These are phyloP conservation scores for Idaea straminata DNA, from an alignment of 2,888 invertebrate species.

Conservation along the genomic window DNA sequence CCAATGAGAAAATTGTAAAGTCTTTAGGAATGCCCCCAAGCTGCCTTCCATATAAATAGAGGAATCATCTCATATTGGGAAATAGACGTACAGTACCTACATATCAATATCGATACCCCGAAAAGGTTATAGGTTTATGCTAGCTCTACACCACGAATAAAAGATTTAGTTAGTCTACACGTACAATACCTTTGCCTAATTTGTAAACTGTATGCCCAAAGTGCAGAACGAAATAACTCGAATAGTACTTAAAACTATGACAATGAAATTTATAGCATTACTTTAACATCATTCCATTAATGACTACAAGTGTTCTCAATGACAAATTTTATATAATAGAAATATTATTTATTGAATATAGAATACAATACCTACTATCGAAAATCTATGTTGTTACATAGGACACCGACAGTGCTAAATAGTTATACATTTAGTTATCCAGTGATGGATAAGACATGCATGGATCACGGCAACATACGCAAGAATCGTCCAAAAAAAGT, in stretches of 20 bases:
- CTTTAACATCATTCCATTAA: constrained; percentile 69
- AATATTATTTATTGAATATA: constrained; percentile 78
- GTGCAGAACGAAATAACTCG: constrained; percentile 76
- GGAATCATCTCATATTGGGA: constrained; percentile 29
- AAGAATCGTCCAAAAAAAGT: constrained; percentile 60
- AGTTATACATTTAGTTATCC: constrained; percentile 66
- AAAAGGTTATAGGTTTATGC: constrained; percentile 59
- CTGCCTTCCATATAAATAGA: constrained; percentile 40
- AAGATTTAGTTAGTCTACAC: constrained; percentile 67
- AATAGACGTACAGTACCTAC: constrained; percentile 45
- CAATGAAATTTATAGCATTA: constrained; percentile 75
- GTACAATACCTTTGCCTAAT: constrained; percentile 66
- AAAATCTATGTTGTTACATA: constrained; percentile 76
- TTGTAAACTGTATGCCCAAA: constrained; percentile 71
- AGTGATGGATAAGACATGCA: constrained; percentile 63
- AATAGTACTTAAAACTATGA: constrained; percentile 76
- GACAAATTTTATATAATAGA: constrained; percentile 77
- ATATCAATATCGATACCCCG: constrained; percentile 45
- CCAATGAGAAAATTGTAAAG: constrained; percentile 18
- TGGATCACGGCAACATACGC: constrained; percentile 59
- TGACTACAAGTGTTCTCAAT: constrained; percentile 76
- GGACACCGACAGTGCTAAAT: constrained; percentile 73
- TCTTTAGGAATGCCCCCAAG: constrained; percentile 33
- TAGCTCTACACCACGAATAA: constrained; percentile 72
- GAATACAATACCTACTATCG: constrained; percentile 74